Evolutionary conservation across 2,113 vertebrate genomes (phyloP).

Genomic region (Drymodes brunneopygia): DNA sequence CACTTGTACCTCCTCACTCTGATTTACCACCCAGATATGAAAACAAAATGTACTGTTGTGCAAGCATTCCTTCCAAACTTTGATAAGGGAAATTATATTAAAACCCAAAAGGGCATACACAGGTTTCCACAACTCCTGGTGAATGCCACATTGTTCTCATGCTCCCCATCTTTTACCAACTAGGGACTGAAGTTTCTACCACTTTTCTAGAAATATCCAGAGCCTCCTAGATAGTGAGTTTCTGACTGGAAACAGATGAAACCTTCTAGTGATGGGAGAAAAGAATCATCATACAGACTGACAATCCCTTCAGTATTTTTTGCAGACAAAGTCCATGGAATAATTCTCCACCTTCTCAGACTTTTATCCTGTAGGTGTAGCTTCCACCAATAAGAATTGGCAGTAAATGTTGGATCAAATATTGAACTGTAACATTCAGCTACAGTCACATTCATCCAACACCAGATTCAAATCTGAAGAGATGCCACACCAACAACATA

Average conservation of each 20-base stretch:
- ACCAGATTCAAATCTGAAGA: neutral
- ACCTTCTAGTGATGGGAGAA: neutral
- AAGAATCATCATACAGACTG: neutral
- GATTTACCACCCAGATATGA: neutral
- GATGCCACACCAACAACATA: neutral
- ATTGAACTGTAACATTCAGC: neutral
- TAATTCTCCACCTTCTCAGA: neutral
- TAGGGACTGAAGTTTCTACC: neutral
- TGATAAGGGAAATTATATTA: neutral
- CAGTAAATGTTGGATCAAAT: neutral
- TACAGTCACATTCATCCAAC: neutral
- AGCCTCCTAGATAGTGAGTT: neutral
- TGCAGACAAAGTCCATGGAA: neutral
- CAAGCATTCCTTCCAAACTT: neutral
- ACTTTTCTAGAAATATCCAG: neutral
- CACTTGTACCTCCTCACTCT: neutral
- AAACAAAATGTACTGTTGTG: neutral
- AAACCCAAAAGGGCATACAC: neutral
- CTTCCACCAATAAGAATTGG: neutral
- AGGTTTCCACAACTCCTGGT: neutral
- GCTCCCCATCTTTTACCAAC: neutral
- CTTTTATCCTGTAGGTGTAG: neutral
- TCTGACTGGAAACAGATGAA: neutral
- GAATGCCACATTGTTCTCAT: neutral
- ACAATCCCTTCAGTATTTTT: neutral